Base-by-base conservation (phyloP, 35 echinoderm and acorn worm genomes). In the Ophioderma brevispina region DNA sequence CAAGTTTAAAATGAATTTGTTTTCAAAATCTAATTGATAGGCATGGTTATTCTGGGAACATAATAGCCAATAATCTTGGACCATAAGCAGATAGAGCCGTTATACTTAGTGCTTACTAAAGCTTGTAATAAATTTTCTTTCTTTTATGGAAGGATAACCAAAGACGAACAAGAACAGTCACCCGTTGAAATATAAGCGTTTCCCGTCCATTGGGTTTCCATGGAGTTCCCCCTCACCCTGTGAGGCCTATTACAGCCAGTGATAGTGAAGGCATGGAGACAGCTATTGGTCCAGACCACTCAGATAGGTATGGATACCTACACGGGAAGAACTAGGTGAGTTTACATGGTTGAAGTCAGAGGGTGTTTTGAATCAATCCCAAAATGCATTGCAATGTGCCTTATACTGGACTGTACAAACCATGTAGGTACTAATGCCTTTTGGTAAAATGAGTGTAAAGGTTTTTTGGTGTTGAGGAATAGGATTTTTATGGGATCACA, bases 291-390 rank as follows among this genome's bases (percentile, higher is more conserved):
- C 63, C 82, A 11, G 80, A 95, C 76, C 96, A 98, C 36, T 85
- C 86, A 32, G 93, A 94, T 34, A 94, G 92, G 59, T 98, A 70
- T 70, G 96, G 96, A 90, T 98, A 28, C 89, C 96, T 18, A 89
- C 96, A 0, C 55, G 94, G 0, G 96, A 98, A 87, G 96, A 98
- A 87, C 81, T 98, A 46, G 96, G 96, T 98, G 83, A 92, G 86
- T 37, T 37, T 31, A 49, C 15, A 36, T 21, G 55, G 83, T 76
- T 46, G 4, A 46, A 46, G n/a, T 46, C 17, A 46, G 5, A 46
- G 41, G 41, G 41, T 4, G 41, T 46, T 46, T n/a, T n/a, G n/a
- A n/a, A n/a, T n/a, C n/a, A n/a, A n/a, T n/a, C n/a, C n/a, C n/a
- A n/a, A n/a, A n/a, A n/a, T n/a, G n/a, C n/a, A n/a, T n/a, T n/a